Evolutionary conservation across 2,888 invertebrate genomes (phyloP), one percentile per base, ranked within the genome.

Genomic region (Cheilosia urbana): DNA sequence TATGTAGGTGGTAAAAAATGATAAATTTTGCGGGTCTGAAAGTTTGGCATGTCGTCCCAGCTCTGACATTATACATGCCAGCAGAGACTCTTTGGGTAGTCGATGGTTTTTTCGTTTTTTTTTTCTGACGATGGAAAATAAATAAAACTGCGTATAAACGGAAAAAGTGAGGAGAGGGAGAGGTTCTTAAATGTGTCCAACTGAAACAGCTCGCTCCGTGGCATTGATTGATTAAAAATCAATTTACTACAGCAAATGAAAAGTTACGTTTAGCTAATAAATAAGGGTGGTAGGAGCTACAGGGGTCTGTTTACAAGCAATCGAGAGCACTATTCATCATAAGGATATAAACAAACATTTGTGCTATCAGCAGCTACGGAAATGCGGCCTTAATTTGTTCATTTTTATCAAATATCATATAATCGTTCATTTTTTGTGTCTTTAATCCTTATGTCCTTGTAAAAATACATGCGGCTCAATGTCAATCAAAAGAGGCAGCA

Each of bases 1-100:
- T 34, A 76, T 76, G 85, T 85, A 85, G 85, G 85, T 85, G 85
- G 85, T 85, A 85, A 63, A 53, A 37, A 81, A 85, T 85, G 85
- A 85, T 85, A 81, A 85, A 85, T 85, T 85, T 21, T 63, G 62
- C 66, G 85, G 76, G 62, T 76, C 71, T 81, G 76, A 85, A 77
- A 81, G 71, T 13, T 75, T 85, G 85, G 81, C 85, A 81, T 71
- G 66, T 85, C 71, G 81, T 76, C 85, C 62, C 80, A 71, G 68
- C 63, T 63, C 65, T 69, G 63, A 57, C 75, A 82, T 65, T 72
- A 82, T 37, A 17, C 19, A 57, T 63, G 68, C 47, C 27, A 62
- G 62, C 58, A 30, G 55, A 21, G 68, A 58, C 49, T 30, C 72
- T 63, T 37, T 71, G 73, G 57, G 69, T 65, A 72, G 65, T 65